phyloP scores from a whole-genome alignment of 2,797 vertebrate species.

The Synanceia verrucosa region DNA sequence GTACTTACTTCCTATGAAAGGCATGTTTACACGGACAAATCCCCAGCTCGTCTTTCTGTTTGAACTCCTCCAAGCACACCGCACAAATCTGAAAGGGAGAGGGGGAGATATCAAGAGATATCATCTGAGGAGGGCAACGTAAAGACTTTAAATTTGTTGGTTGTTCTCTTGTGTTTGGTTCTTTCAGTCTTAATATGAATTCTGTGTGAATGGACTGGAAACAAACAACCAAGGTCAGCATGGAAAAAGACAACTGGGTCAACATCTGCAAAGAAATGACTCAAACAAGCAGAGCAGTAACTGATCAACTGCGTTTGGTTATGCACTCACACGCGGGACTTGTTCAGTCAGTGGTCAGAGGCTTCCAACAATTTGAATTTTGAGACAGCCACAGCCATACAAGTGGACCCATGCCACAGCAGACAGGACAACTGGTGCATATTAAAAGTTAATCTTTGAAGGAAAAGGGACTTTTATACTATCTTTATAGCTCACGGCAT shows the following conservation, averaged over 20 bases:
- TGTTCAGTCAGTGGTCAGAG: background rate
- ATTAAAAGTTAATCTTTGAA: background rate
- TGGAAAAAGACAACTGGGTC: conserved; percentile 25
- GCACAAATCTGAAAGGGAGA: conserved; percentile 91
- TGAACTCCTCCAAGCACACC: conserved; percentile 99
- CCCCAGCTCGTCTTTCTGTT: conserved; percentile 97
- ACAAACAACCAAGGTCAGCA: conserved; percentile 24
- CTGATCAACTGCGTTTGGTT: conserved; percentile 31
- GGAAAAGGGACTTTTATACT: background rate
- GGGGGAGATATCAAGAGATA: background rate
- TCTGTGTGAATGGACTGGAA: conserved; percentile 8
- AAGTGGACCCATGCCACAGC: background rate
- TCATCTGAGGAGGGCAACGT: background rate
- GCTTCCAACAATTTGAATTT: background rate
- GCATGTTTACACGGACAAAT: conserved; percentile 99
- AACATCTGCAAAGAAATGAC: conserved; percentile 30
- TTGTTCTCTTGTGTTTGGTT: conserved; percentile 8
- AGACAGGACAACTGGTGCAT: background rate
- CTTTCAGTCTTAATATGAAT: background rate
- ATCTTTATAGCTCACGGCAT: background rate
- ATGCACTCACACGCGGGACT: conserved; percentile 1
- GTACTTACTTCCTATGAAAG: conserved; percentile 98
- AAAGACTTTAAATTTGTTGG: conserved; percentile 7
- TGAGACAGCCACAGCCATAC: background rate
- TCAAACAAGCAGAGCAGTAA: conserved; percentile 10